Evolutionary conservation across 2,113 vertebrate species (phyloP), one percentile per base, ranked within the genome.

Genomic region (Embiotoca jacksoni): DNA sequence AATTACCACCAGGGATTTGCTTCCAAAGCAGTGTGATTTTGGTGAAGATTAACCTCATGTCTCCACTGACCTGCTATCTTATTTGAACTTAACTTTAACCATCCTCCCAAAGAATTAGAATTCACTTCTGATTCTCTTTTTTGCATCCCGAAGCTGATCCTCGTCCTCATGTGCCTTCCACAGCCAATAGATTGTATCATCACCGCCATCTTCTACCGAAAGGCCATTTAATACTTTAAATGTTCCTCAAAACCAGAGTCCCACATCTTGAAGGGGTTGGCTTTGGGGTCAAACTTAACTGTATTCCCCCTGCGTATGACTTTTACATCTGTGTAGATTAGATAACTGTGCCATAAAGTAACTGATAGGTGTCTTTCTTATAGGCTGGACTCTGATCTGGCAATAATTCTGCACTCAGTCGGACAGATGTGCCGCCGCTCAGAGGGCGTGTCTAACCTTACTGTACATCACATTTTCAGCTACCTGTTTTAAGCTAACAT

Each of bases 91-190:
- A 11, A 23, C 23, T 23, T 23, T 56, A 60, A 35, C 72, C 41
- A 14, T 74, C 75, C 58, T 37, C 52, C 50, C 64, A 77, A 63
- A 80, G 49, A 78, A 84, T 60, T 33, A 57, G 59, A 85, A 54
- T 75, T 80, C 23, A 36, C 53, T 67, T 76, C 80, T 57, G n/a
- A 80, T 90, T 81, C 35, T 78, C 6, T 39, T 56, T 39, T 41
- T 67, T 76, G 50, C 74, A 66, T 84, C 67, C 44, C 69, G 62
- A 52, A 75, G 50, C 67, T 57, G 33, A 66, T 75, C 14, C 53
- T 84, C 89, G 85, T 93, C 80, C 72, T 91, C 82, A 72, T 85
- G 87, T 92, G 91, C 92, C 92, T 92, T 91, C 75, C 83, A 78
- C 72, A 89, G 72, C 58, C 57, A 60, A 46, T 72, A 35, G 86